Evolutionary conservation across 2,888 invertebrate genomes (phyloP).

Genomic region (Hyppa rectilinea): DNA sequence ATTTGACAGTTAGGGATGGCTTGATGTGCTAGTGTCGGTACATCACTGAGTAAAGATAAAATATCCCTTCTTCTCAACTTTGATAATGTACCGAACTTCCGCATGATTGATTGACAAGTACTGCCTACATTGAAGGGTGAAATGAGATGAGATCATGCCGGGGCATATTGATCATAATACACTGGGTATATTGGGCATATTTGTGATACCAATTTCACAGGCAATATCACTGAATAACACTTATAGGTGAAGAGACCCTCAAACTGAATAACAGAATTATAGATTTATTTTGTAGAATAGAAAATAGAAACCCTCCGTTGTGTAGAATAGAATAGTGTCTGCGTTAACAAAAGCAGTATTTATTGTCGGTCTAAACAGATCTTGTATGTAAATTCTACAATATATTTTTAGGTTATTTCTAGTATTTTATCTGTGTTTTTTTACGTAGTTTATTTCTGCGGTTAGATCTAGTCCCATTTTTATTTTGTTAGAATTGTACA

Average conservation of each 20-base stretch:
- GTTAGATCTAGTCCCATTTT: background rate
- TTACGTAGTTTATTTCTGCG: background rate
- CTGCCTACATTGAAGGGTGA: constrained; percentile 59
- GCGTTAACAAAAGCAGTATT: constrained; percentile 55
- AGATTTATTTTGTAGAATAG: constrained; percentile 52
- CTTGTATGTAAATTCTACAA: constrained; percentile 35
- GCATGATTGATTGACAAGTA: constrained; percentile 65
- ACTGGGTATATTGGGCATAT: constrained; percentile 47
- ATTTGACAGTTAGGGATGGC: no score
- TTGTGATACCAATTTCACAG: constrained; percentile 77
- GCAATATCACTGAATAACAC: constrained; percentile 80
- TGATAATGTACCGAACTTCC: constrained; percentile 52
- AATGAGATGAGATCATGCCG: constrained; percentile 64
- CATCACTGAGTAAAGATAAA: constrained; percentile 30
- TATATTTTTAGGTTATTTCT: constrained; percentile 31
- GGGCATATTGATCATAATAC: constrained; percentile 54
- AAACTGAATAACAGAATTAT: constrained; percentile 48
- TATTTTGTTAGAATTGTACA: background rate
- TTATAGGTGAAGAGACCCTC: constrained; percentile 62
- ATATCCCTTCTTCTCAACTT: constrained; percentile 19
- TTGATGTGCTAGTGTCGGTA: no score
- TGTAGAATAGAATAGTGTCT: constrained; percentile 36
- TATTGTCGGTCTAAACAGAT: constrained; percentile 47
- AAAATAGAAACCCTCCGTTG: constrained; percentile 23
- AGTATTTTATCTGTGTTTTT: constrained; percentile 16